Conservation (phyloP, 1,140 invertebrate species). For the Chionoecetes opilio region DNA sequence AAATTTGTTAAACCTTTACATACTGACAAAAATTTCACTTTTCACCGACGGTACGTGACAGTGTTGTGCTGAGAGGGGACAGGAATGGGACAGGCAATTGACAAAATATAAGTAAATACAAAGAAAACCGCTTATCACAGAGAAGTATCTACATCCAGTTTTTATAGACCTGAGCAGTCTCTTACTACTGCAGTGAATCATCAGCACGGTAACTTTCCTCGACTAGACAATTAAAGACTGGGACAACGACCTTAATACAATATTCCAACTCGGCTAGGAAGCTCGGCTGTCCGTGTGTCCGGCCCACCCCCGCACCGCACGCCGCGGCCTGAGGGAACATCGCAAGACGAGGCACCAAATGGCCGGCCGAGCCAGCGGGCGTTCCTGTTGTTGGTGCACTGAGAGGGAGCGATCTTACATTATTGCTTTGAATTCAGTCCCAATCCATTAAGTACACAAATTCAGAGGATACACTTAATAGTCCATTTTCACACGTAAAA, state of each 20-base stretch:
- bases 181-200: not conserved
- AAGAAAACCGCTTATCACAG: slow-evolving; percentile 20
- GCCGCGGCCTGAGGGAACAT: not conserved
- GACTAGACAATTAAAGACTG: slow-evolving; percentile 17
- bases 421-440: slow-evolving; percentile 78
- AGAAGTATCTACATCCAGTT: slow-evolving; percentile 29
- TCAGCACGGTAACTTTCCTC: not conserved
- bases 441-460: slow-evolving; percentile 76
- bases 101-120: not conserved
- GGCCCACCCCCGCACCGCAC: not conserved
- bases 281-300: not conserved
- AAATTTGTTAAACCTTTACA: too few relatives aligned
- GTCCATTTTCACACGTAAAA: slow-evolving; percentile 79
- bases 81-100: not conserved
- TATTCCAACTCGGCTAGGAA: slow-evolving; percentile 2
- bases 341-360: not conserved
- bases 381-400: slow-evolving; percentile 65
- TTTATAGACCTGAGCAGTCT: slow-evolving; percentile 29
- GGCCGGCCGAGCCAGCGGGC: slow-evolving; percentile 34
- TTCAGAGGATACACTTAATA: slow-evolving; percentile 76
- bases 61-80: not conserved
- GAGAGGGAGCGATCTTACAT: slow-evolving; percentile 74
- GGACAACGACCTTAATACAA: slow-evolving; percentile 6
- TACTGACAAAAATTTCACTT: too few relatives aligned
- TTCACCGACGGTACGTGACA: not conserved